phyloP scores from a whole-genome alignment of 2,888 invertebrate species.

The Pristionchus entomophagus region DNA sequence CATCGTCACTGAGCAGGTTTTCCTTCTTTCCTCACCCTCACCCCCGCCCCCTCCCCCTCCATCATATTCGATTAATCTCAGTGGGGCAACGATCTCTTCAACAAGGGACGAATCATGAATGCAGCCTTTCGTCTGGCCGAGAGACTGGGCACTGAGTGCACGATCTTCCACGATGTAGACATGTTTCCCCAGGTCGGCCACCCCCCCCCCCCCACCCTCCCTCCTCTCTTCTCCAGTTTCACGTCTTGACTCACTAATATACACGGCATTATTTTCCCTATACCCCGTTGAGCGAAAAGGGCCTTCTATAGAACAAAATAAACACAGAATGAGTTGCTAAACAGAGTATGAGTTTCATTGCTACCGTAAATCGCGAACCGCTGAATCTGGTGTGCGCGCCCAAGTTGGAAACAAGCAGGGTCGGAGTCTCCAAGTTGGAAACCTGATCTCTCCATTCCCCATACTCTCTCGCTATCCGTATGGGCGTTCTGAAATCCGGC shows the following conservation, averaged over 20 bases:
- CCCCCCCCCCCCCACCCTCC: not conserved
- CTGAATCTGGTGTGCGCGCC: no score
- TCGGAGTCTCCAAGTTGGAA: no score
- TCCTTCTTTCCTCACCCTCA: not conserved
- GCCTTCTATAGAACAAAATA: no score
- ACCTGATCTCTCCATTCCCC: no score
- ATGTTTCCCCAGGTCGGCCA: slow-evolving; percentile 76
- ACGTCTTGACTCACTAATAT: not conserved
- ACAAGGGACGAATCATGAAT: slow-evolving; percentile 76
- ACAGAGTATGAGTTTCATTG: no score
- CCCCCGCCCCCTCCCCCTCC: not conserved
- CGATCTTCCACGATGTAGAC: slow-evolving; percentile 77
- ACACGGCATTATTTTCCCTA: no score
- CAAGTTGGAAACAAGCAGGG: no score
- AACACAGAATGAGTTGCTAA: no score
- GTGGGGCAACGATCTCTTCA: slow-evolving; percentile 74
- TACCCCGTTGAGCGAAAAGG: no score
- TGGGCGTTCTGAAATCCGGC: no score
- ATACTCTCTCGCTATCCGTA: no score
- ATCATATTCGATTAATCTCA: slow-evolving; percentile 53
- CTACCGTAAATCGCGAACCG: no score
- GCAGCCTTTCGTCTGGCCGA: slow-evolving; percentile 74
- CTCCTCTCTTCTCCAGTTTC: not conserved
- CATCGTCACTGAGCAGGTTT: slow-evolving; percentile 76
- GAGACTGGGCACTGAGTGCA: slow-evolving; percentile 73